Base-by-base conservation (phyloP, 1,140 invertebrate genomes). In the Drosophila yakuba region DNA sequence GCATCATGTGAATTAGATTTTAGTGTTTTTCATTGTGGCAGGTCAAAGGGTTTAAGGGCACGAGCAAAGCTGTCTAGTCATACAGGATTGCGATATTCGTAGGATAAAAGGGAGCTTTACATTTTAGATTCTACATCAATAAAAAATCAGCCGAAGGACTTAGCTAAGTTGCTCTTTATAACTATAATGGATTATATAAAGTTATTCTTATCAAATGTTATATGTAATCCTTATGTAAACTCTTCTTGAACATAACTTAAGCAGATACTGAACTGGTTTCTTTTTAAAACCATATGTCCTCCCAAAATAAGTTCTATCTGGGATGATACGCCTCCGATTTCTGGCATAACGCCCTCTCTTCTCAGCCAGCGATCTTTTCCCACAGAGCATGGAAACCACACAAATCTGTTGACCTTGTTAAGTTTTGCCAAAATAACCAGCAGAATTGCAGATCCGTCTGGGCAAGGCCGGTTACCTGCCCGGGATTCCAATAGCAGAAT, bases 331-430 rank as follows among this genome's bases (percentile, higher is more conserved):
- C 59, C 59, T 58, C 4, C 47, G 8, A 56, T 45, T 73, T 32
- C 25, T 43, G 36, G 8, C 55, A 54, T 23, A 58, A 76, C 62
- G 73, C 73, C 67, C 69, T 32, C 41, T 20, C 7, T 56, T 64
- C 11, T 20, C 8, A 6, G 14, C 20, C 60, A 48, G 15, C 8
- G 14, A 35, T 66, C 72, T 72, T 82, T 88, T 89, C 84, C 84
- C 83, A 88, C 79, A 89, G 47, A 71, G 69, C 80, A 71, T 60
- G 68, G 45, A 50, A 88, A 68, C 66, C 71, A 69, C 60, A 79
- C 10, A 67, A 64, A 89, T 67, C 77, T 68, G 51, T 78, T 88
- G 84, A 88, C 84, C 84, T 88, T 88, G 84, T 88, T 89, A 78
- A 68, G 64, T 66, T 67, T 68, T 78, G 54, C 51, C 64, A 60